phyloP scores from a whole-genome alignment of 2,113 vertebrate genomes.

The Gadus chalcogrammus region DNA sequence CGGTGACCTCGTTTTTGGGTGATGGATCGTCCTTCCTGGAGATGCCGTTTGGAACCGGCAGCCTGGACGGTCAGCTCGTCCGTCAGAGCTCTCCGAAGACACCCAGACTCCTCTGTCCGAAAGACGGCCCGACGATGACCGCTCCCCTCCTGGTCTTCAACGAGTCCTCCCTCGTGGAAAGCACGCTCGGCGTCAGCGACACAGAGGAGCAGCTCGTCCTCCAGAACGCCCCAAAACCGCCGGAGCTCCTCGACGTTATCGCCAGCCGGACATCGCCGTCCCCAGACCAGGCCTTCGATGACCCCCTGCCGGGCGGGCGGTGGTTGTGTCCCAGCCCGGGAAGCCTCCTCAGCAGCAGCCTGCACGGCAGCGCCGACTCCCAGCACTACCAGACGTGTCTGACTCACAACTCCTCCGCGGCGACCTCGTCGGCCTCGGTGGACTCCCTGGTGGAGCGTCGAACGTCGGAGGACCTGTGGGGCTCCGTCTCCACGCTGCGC shows the following conservation, averaged over 20 bases:
- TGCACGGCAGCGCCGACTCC: slow-evolving; percentile 26
- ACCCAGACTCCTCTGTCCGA: slow-evolving; percentile 29
- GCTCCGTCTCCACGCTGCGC: not conserved
- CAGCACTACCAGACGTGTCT: slow-evolving; percentile 69
- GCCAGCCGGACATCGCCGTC: not conserved
- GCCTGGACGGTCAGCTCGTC: not conserved
- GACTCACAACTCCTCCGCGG: slow-evolving; percentile 36
- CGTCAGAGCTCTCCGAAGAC: slow-evolving; percentile 46
- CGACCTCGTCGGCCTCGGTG: not conserved
- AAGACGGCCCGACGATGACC: not conserved
- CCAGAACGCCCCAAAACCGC: slow-evolving; percentile 50
- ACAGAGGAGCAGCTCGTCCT: not conserved
- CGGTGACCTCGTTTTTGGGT: slow-evolving; percentile 48
- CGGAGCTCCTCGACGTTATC: slow-evolving; percentile 22
- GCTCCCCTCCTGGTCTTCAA: not conserved
- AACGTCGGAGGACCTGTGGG: no score
- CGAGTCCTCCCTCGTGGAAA: not conserved
- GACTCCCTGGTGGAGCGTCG: no score
- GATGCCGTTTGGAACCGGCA: not conserved
- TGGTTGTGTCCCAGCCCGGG: slow-evolving; percentile 27
- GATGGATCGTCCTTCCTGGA: not conserved
- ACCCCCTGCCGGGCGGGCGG: not conserved
- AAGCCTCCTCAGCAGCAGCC: slow-evolving; percentile 57
- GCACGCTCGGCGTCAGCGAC: not conserved
- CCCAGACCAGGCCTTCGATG: not conserved